Percentiles rank a stretch among this genome's conserved stretches.
These are phyloP conservation scores for Darevskia mixta DNA, from an alignment of 2,797 vertebrate genomes.

Conservation along the genomic window DNA sequence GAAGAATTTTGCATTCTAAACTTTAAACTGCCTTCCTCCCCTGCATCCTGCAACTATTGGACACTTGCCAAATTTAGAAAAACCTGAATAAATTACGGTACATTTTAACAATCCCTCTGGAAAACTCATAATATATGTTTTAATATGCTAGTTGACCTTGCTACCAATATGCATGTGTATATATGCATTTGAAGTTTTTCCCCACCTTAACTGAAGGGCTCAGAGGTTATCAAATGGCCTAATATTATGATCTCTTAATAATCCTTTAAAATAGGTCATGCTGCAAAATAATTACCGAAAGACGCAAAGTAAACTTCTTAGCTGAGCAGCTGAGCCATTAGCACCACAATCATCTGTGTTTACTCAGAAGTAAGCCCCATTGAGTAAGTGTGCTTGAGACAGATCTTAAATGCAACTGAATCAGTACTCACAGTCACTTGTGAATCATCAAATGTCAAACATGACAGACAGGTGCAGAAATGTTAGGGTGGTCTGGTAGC, in stretches of 20 bases:
- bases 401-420: not conserved
- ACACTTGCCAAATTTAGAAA: slow-evolving; percentile 39
- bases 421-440: not conserved
- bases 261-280: not conserved
- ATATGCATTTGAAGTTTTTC: not conserved
- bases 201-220: not conserved
- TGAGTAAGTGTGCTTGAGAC: not conserved
- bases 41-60: slow-evolving; percentile 15
- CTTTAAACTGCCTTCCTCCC: not conserved
- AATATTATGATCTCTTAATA: not conserved
- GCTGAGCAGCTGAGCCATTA: not conserved
- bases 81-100: slow-evolving; percentile 48
- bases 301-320: not conserved
- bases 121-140: slow-evolving; percentile 44
- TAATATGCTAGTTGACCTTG: slow-evolving; percentile 53
- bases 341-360: not conserved
- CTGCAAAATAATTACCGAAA: not conserved
- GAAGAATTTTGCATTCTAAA: not conserved
- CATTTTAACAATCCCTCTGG: slow-evolving; percentile 37
- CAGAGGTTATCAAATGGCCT: not conserved
- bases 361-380: not conserved
- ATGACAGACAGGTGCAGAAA: not conserved
- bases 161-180: slow-evolving; percentile 56
- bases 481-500: not conserved
- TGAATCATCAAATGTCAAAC: not conserved